A percentile compares a stretch with the other conserved stretches of the same genome.
phyloP scores from a whole-genome alignment of 2,113 vertebrate species.

The Promerops cafer region DNA sequence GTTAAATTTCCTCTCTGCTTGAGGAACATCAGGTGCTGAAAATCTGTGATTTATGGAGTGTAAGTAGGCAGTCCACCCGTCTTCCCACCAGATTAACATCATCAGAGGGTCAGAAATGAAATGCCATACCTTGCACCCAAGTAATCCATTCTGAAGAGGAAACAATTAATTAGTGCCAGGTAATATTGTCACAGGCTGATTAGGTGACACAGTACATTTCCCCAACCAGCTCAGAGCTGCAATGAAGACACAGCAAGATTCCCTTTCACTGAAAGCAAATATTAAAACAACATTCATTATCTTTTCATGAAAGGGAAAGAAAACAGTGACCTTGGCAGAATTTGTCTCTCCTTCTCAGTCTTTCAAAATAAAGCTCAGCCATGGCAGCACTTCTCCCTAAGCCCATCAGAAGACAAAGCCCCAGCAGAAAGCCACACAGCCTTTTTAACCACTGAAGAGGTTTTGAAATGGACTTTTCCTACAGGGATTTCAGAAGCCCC shows the following conservation, averaged over 20 bases:
- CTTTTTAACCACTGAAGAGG: constrained; percentile 15
- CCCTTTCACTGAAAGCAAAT: background rate
- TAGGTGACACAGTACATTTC: background rate
- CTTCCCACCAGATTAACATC: background rate
- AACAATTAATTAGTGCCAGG: background rate
- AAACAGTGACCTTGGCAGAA: background rate
- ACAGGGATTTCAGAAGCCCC: constrained; percentile 47
- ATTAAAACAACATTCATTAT: constrained; percentile 25
- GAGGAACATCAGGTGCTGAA: background rate
- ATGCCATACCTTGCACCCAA: background rate
- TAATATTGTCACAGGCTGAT: background rate
- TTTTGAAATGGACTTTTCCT: constrained; percentile 27
- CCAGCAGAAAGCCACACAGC: background rate
- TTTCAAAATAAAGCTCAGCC: background rate
- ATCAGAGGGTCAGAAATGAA: background rate
- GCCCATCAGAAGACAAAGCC: background rate
- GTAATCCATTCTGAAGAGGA: background rate
- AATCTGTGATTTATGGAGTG: background rate
- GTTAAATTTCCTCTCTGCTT: background rate
- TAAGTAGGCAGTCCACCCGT: background rate
- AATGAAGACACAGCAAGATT: background rate
- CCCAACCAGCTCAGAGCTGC: background rate
- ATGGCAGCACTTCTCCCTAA: background rate
- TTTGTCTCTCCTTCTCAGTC: background rate
- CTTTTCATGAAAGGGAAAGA: background rate